A percentile compares a stretch with the other conserved stretches of the same genome.
These are phyloP conservation scores for Hylia prasina DNA, from an alignment of 2,113 vertebrate genomes.

Conservation along the genomic window DNA sequence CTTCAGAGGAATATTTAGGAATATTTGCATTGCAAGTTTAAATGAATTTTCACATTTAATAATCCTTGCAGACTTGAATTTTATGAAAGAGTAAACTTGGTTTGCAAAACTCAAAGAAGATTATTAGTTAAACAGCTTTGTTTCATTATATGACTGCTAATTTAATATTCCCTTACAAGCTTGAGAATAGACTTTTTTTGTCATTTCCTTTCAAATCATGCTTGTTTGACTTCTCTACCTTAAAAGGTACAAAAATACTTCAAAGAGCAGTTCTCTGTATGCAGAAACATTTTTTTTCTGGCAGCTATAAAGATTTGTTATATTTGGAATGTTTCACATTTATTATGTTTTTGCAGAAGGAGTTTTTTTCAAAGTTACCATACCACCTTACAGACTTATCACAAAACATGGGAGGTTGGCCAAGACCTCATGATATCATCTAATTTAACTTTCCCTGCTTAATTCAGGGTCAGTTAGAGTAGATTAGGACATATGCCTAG, in stretches of 20 bases:
- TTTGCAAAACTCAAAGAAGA: neutral
- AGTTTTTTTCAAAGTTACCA: neutral
- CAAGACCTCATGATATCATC: neutral
- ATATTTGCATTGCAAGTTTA: neutral
- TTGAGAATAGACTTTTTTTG: constrained; percentile 25
- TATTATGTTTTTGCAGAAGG: neutral
- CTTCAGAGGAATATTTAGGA: neutral
- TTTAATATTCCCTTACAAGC: constrained; percentile 35
- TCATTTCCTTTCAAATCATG: neutral
- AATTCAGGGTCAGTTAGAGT: neutral
- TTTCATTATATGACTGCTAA: constrained; percentile 1
- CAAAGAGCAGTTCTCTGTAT: neutral
- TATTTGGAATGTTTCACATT: neutral
- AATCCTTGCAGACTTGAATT: neutral
- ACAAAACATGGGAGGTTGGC: neutral
- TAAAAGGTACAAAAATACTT: constrained; percentile 25
- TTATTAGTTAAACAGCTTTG: constrained; percentile 13
- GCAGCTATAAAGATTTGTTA: neutral
- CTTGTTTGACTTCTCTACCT: neutral
- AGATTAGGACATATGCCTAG: neutral
- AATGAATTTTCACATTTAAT: neutral
- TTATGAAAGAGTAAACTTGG: neutral
- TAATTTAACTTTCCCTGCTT: neutral
- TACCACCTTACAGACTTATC: neutral
- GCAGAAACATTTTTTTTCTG: neutral